phyloP scores from a whole-genome alignment of 2,888 invertebrate species.

The Zeuzera pyrina region DNA sequence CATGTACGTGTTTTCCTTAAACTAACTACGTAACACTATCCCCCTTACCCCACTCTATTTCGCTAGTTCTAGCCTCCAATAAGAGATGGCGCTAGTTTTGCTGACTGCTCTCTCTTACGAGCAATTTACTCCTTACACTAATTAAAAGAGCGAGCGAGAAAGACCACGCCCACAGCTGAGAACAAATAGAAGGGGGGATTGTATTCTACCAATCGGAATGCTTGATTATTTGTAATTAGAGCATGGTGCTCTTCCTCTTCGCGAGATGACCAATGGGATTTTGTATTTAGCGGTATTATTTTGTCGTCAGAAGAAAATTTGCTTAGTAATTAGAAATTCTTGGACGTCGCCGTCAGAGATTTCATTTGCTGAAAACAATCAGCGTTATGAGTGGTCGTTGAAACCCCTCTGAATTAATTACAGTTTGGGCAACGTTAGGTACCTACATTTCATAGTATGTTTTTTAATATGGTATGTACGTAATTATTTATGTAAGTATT shows the following conservation, averaged over 20 bases:
- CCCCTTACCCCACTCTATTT: constrained; percentile 42
- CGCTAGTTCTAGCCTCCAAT: constrained; percentile 62
- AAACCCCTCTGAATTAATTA: too few species aligned
- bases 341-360: constrained; percentile 25
- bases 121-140: constrained; percentile 74
- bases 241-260: constrained; percentile 56
- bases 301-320: constrained; percentile 38
- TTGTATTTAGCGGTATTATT: constrained; percentile 51
- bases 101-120: constrained; percentile 65
- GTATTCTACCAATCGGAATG: constrained; percentile 51
- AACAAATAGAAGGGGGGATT: constrained; percentile 68
- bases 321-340: constrained; percentile 46
- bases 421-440: too few species aligned
- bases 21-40: constrained; percentile 66
- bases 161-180: constrained; percentile 60
- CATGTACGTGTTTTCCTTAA: constrained; percentile 67
- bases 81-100: constrained; percentile 63
- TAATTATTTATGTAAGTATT: too few species aligned
- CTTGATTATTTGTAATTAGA: constrained; percentile 75
- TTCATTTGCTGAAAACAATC: constrained; percentile 45
- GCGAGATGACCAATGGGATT: constrained; percentile 66
- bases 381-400: constrained; percentile 38
- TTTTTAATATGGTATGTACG: too few species aligned
- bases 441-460: too few species aligned
- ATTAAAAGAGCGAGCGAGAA: constrained; percentile 71